Evolutionary conservation across 2,797 vertebrate genomes (phyloP).

Genomic region (Micropoecilia bifurca): DNA sequence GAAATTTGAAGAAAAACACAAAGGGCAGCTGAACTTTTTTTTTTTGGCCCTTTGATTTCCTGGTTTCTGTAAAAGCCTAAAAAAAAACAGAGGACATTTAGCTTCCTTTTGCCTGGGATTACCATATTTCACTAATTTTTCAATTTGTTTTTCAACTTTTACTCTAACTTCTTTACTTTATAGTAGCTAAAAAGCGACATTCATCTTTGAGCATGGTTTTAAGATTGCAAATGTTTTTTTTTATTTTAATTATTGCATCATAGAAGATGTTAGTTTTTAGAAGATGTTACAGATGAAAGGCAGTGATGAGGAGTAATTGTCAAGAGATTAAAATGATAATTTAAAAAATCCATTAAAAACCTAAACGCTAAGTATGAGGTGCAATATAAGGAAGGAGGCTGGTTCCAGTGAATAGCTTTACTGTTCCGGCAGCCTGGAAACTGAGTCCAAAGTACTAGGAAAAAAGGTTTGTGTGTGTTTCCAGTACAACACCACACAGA

Average conservation of each 20-base stretch:
- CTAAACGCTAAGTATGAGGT: conserved; percentile 53
- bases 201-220: neutral
- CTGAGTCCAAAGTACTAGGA: conserved; percentile 60
- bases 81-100: neutral
- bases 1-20: neutral
- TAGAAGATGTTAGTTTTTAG: conserved; percentile 6
- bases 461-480: conserved; percentile 23
- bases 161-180: neutral
- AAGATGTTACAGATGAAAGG: conserved; percentile 20
- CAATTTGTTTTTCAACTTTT: neutral
- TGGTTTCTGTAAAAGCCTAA: neutral
- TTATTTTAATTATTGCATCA: neutral
- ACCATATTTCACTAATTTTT: neutral
- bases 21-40: neutral
- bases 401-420: conserved; percentile 65
- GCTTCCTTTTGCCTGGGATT: neutral
- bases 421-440: conserved; percentile 45
- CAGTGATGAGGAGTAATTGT: conserved; percentile 29
- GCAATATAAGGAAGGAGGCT: conserved; percentile 61
- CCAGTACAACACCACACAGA: conserved; percentile 15
- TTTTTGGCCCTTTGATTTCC: neutral
- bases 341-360: too few relatives aligned
- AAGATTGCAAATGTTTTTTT: neutral
- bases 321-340: neutral
- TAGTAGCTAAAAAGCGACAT: neutral